Conservation (phyloP, 2,888 invertebrate genomes). For the Pseudanteris insignis region DNA sequence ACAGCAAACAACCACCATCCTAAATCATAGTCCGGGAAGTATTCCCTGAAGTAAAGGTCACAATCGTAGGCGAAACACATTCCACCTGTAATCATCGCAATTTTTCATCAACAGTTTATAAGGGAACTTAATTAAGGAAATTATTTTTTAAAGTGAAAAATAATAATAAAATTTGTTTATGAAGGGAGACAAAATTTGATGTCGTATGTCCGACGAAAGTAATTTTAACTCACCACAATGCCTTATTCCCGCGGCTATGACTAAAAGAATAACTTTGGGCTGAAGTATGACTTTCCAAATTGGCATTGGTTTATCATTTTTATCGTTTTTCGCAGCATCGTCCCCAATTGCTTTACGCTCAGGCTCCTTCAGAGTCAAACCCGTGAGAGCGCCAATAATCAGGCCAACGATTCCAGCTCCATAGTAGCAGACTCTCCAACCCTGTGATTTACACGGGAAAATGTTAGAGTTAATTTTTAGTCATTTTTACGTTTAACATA, state of each 20-base stretch:
- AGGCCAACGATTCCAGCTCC: constrained; percentile 81
- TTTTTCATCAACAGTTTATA: too few relatives aligned
- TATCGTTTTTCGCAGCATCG: constrained; percentile 64
- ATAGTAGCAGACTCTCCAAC: constrained; percentile 86
- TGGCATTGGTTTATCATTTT: constrained; percentile 70
- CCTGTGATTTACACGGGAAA: too few relatives aligned
- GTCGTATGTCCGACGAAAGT: too few relatives aligned
- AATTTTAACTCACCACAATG: constrained; percentile 87
- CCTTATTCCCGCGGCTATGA: constrained; percentile 86
- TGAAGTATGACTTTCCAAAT: constrained; percentile 82
- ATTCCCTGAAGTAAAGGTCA: constrained; percentile 86
- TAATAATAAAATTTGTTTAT: too few relatives aligned
- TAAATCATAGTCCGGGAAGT: constrained; percentile 88
- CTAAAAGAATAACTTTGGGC: constrained; percentile 81
- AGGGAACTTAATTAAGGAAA: too few relatives aligned
- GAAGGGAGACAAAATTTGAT: too few relatives aligned
- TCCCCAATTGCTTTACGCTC: constrained; percentile 80
- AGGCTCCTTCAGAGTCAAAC: constrained; percentile 81
- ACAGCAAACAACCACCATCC: constrained; percentile 92
- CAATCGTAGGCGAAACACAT: constrained; percentile 93
- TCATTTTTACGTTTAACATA: too few relatives aligned
- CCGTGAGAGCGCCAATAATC: constrained; percentile 76
- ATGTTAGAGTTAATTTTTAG: too few relatives aligned
- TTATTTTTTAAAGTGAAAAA: too few relatives aligned
- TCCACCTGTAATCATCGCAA: constrained; percentile 72